Conservation (phyloP, 2,888 invertebrate genomes). For the Ennomos fuscantarius region DNA sequence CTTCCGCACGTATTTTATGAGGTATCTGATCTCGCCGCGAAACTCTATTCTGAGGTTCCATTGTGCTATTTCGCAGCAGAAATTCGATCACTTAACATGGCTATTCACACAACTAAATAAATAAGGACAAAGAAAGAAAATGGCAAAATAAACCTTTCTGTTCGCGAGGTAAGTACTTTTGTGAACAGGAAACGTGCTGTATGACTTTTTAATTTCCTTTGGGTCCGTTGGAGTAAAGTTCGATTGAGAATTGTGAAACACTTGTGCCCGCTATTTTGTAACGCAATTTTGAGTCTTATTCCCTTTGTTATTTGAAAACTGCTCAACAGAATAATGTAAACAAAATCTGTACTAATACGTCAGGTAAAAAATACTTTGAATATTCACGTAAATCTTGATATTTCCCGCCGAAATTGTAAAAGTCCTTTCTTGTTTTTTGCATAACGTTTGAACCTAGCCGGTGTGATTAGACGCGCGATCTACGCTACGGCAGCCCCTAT, state of each 20-base stretch:
- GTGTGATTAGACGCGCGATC: too few relatives aligned
- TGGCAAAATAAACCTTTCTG: conserved; percentile 24
- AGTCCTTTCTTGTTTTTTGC: too few relatives aligned
- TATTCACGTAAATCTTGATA: too few relatives aligned
- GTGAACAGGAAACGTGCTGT: conserved; percentile 28
- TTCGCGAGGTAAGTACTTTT: conserved; percentile 24
- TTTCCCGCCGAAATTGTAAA: too few relatives aligned
- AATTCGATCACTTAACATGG: conserved; percentile 42
- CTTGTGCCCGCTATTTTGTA: neutral
- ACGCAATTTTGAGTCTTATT: too few relatives aligned
- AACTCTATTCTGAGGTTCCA: conserved; percentile 37
- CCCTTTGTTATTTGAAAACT: too few relatives aligned
- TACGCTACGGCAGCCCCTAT: too few relatives aligned
- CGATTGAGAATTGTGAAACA: conserved; percentile 24
- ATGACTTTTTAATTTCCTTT: conserved; percentile 37
- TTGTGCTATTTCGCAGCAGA: conserved; percentile 40
- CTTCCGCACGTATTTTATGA: conserved; percentile 40
- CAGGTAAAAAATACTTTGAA: neutral
- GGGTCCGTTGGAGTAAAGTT: conserved; percentile 26
- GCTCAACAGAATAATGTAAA: too few relatives aligned
- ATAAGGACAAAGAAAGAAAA: conserved; percentile 31
- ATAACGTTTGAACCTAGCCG: too few relatives aligned
- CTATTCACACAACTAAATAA: conserved; percentile 41
- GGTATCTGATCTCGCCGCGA: conserved; percentile 42
- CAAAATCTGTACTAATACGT: too few relatives aligned